Percentiles rank a stretch among this genome's conserved stretches.
Conservation (phyloP, 2,113 vertebrate species). For the Rhizomys pruinosus region DNA sequence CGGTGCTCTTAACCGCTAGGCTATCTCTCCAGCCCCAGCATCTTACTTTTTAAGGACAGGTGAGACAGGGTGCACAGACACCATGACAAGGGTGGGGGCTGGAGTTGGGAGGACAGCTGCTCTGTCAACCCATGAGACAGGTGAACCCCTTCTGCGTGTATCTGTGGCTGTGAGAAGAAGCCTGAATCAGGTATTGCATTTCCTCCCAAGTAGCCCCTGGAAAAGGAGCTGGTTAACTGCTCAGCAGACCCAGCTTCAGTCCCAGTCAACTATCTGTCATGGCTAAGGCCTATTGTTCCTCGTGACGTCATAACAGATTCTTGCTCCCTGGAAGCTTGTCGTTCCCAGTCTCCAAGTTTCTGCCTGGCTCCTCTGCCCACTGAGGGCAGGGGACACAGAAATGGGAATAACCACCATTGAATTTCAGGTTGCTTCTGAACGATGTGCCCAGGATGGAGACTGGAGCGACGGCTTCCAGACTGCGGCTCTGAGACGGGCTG, state of each 20-base stretch:
- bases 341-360: neutral
- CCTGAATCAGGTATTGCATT: neutral
- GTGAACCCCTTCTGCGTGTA: no score
- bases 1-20: no score
- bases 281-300: neutral
- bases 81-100: neutral
- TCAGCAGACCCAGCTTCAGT: neutral
- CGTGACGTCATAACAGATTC: neutral
- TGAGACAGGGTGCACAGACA: neutral
- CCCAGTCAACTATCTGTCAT: neutral
- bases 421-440: neutral
- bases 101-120: neutral
- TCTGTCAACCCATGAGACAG: neutral
- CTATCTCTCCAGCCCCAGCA: no score
- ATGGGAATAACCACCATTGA: neutral
- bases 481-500: neutral
- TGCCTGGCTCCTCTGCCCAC: accelerated
- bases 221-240: neutral
- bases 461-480: neutral
- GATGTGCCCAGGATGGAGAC: neutral
- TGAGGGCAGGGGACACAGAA: neutral
- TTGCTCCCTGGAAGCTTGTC: neutral
- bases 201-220: neutral
- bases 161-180: accelerated
- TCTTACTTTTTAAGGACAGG: no score